Conservation (phyloP, 1,140 invertebrate genomes). For the Plectrocnemia conspersa region DNA sequence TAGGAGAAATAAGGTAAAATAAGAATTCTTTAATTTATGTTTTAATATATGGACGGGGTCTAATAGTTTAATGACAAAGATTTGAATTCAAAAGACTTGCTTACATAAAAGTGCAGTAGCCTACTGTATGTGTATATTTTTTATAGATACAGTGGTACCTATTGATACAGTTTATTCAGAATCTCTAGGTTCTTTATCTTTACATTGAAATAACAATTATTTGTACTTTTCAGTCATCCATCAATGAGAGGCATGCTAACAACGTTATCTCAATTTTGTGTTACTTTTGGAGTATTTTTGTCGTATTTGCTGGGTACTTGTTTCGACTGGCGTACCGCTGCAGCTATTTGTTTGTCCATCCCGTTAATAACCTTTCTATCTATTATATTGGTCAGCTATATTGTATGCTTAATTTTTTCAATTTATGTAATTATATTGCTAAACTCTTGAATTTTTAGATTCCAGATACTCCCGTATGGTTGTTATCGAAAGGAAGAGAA, state of each 20-base stretch:
- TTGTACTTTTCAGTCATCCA: slow-evolving; percentile 53
- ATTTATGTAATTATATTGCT: not conserved
- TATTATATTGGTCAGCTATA: not conserved
- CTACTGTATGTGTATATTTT: too few relatives aligned
- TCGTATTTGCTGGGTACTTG: slow-evolving; percentile 62
- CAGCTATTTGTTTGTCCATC: slow-evolving; percentile 55
- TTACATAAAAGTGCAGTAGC: too few relatives aligned
- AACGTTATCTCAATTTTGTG: slow-evolving; percentile 58
- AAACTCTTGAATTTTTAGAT: slow-evolving; percentile 41
- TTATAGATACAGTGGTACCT: too few relatives aligned
- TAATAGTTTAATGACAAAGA: too few relatives aligned
- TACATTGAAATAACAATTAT: not conserved
- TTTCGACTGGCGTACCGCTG: slow-evolving; percentile 58
- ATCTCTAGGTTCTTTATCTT: too few relatives aligned
- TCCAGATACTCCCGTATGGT: slow-evolving; percentile 65
- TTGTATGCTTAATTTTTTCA: not conserved
- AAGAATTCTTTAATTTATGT: too few relatives aligned
- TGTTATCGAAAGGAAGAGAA: slow-evolving; percentile 49
- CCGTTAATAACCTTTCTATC: slow-evolving; percentile 54
- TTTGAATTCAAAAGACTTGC: too few relatives aligned
- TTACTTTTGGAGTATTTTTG: slow-evolving; percentile 59
- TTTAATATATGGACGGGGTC: too few relatives aligned
- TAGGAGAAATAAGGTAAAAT: slow-evolving; percentile 53
- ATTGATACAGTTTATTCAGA: too few relatives aligned
- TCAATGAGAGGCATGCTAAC: slow-evolving; percentile 62